A percentile compares a stretch with the other conserved stretches of the same genome.
These are phyloP conservation scores for Oscheius sp. DNA, from an alignment of 2,888 invertebrate genomes.

Conservation along the genomic window DNA sequence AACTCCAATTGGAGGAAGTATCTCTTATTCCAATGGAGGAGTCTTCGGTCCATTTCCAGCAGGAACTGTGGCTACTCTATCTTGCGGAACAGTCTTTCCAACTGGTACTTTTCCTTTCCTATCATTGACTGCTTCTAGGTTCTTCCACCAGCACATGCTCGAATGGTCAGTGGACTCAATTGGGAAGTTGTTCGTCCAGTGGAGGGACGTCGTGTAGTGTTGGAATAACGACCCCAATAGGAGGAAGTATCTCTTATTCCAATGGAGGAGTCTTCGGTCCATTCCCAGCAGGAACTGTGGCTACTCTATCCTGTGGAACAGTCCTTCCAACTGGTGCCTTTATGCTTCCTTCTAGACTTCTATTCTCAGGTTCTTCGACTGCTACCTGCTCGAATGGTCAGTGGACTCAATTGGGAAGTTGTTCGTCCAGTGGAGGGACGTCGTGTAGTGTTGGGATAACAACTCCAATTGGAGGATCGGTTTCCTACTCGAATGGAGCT, in stretches of 20 bases:
- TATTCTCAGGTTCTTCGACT: background rate
- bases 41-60: background rate
- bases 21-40: constrained; percentile 13
- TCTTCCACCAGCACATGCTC: constrained; percentile 31
- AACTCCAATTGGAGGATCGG: constrained; percentile 21
- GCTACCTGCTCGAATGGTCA: constrained; percentile 29
- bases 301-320: background rate
- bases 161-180: constrained; percentile 23
- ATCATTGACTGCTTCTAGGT: no score
- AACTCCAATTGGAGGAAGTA: background rate
- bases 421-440: no score
- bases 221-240: constrained; percentile 9
- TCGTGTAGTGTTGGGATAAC: constrained; percentile 14
- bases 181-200: constrained; percentile 36
- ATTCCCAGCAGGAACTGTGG: constrained; percentile 6
- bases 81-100: no score
- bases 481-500: constrained; percentile 27
- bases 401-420: constrained; percentile 45
- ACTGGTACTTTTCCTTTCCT: no score
- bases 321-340: background rate
- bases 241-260: constrained; percentile 26
- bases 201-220: constrained; percentile 15
- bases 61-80: background rate
- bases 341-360: background rate
- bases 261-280: constrained; percentile 16